Percentiles rank a stretch among this genome's conserved stretches.
These are phyloP conservation scores for Lasioglossum villosulum DNA, from an alignment of 2,888 invertebrate species.

Conservation along the genomic window DNA sequence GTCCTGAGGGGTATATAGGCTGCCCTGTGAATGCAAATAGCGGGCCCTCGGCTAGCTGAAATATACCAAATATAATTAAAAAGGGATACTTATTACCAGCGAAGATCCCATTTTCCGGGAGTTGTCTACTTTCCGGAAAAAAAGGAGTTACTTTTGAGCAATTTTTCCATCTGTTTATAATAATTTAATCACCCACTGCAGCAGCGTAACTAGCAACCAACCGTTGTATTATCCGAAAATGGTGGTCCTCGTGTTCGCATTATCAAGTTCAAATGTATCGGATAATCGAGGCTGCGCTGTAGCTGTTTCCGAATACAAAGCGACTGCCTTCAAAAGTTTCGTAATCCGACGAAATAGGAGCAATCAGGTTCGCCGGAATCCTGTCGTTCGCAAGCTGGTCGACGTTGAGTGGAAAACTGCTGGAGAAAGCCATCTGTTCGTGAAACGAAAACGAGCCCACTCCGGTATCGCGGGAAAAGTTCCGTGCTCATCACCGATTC, in stretches of 20 bases:
- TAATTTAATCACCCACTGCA: neutral
- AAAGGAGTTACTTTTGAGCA: too few species aligned
- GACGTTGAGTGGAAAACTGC: slow-evolving; percentile 16
- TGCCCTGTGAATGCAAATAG: too few species aligned
- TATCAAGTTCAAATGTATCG: neutral
- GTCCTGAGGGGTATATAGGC: too few species aligned
- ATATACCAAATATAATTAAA: too few species aligned
- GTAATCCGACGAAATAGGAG: neutral
- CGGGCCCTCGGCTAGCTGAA: too few species aligned
- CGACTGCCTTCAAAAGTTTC: neutral
- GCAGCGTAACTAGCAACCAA: neutral
- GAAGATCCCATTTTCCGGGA: too few species aligned
- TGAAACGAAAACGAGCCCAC: neutral
- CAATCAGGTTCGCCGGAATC: neutral
- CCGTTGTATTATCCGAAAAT: neutral
- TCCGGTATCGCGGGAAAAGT: slow-evolving; percentile 17
- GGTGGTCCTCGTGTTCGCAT: neutral
- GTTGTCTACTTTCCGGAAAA: too few species aligned
- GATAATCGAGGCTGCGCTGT: neutral
- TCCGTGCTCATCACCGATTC: neutral
- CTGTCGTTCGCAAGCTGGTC: slow-evolving; percentile 19
- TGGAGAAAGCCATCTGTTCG: neutral
- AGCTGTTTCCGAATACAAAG: neutral
- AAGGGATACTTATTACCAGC: too few species aligned
- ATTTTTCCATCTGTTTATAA: neutral